A percentile compares a stretch with the other conserved stretches of the same genome.
Evolutionary conservation across 2,797 vertebrate genomes (phyloP).

Genomic region (Malacoctenus gilli): DNA sequence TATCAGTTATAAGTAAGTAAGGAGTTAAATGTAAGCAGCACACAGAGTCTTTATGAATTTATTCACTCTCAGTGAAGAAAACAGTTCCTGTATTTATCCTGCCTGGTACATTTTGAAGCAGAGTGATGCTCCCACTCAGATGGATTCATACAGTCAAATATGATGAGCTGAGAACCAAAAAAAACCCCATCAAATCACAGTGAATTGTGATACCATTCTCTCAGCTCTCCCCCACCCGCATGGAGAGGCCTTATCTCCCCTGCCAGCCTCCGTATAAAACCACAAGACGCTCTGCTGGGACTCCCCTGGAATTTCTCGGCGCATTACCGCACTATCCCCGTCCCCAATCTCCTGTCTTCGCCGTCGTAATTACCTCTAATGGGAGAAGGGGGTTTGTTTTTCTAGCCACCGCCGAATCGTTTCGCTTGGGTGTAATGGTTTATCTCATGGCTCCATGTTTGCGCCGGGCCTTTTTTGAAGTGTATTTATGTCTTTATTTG

Average conservation of each 20-base stretch:
- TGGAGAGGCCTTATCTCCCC: slow-evolving; percentile 39
- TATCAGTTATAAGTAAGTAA: no score
- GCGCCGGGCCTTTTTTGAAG: slow-evolving; percentile 50
- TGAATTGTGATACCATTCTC: not conserved
- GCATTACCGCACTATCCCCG: slow-evolving; percentile 46
- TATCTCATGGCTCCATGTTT: slow-evolving; percentile 44
- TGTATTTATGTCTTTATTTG: slow-evolving; percentile 49
- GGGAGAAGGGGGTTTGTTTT: slow-evolving; percentile 66
- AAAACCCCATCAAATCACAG: slow-evolving; percentile 6
- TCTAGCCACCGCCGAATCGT: slow-evolving; percentile 24
- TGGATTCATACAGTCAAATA: no score
- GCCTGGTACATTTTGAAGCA: no score
- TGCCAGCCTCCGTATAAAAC: slow-evolving; percentile 27
- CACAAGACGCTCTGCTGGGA: slow-evolving; percentile 45
- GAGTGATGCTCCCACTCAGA: no score
- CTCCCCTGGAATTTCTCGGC: slow-evolving; percentile 49
- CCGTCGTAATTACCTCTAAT: slow-evolving; percentile 67
- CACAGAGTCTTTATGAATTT: no score
- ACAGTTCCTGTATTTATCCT: no score
- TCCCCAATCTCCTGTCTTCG: slow-evolving; percentile 56
- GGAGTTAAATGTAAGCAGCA: no score
- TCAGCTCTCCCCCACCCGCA: not conserved
- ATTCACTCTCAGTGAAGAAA: no score
- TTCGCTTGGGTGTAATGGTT: slow-evolving; percentile 31
- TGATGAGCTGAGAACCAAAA: slow-evolving; percentile 1